Evolutionary conservation across 2,888 invertebrate genomes (phyloP), one percentile per base, ranked within the genome.

Genomic region (Thysanoteuthis rhombus): DNA sequence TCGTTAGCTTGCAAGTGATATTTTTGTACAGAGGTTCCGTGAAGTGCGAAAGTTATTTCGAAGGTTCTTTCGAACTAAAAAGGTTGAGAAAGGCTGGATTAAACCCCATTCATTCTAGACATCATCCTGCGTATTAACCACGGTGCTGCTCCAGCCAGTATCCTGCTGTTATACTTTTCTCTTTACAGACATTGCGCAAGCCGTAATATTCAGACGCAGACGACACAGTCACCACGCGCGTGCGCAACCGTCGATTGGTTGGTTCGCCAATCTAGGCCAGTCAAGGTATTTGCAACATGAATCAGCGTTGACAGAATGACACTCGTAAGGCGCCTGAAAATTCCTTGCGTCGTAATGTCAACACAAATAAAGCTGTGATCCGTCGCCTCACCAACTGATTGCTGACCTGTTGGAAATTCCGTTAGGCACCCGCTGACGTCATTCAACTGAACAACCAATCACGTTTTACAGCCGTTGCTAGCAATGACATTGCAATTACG

Each of bases 401-500:
- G 75, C 75, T 75, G 75, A 75, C 75, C 75, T 75, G 75, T 75
- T n/a, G 75, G 75, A 75, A 75, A 75, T 75, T 75, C 75, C 75
- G 75, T 36, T 19, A 12, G n/a, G n/a, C 36, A 2, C 10, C 75
- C 12, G 10, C n/a, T 75, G 75, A 75, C 75, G 75, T 75, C 75
- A 75, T 75, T 75, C 75, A n/a, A 12, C 12, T 36, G 16, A 36
- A n/a, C 75, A 75, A 75, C 75, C 75, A 75, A 75, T 75, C 75
- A 36, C 25, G 4, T 2, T 10, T 10, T n/a, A 10, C 75, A 1
- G 10, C 32, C n/a, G n/a, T n/a, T 75, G 75, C 32, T 75, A n/a
- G 75, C 75, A n/a, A 75, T 16, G n/a, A 32, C 10, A 36, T 12
- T 75, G 75, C n/a, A 36, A 75, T 75, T n/a, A 75, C n/a, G 75